Base-by-base conservation (phyloP, 2,888 invertebrate species). In the Tetanocera ferruginea region DNA sequence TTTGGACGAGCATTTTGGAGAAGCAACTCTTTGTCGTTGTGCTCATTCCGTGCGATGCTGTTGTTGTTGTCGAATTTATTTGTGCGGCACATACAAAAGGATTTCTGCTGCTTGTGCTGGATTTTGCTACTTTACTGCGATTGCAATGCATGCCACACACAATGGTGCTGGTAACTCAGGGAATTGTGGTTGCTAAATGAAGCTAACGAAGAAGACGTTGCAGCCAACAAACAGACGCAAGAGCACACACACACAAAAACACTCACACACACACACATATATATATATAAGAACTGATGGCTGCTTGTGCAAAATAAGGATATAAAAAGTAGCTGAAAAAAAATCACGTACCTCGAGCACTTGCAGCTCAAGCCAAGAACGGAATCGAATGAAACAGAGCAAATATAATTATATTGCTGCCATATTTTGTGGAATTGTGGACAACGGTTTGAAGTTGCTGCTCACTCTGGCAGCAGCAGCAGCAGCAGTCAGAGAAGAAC, bases 341-440 rank as follows among this genome's bases (percentile, higher is more conserved):
- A 23, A 34, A 34, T 9, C 49, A 49, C 37, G 60, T 62, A 43
- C 23, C 43, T 37, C 49, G 9, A 62, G 62, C 43, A 49, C 60
- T 31, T 52, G 71, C 19, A 34, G 37, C 19, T 19, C n/a, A 23
- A 9, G 14, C 19, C 51, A 25, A 51, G 31, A 74, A 43, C 74
- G 49, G 19, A 62, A 28, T 62, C 64, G 66, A 74, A 31, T 67
- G 66, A 28, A 75, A 75, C 75, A 66, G 74, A 69, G 43, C 78
- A 76, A 78, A 78, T 76, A 76, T 76, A 78, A 78, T 78, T 76
- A 78, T 76, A 78, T 78, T 76, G 49, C 71, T 71, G 78, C 67
- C 71, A 78, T 76, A 76, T 76, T 78, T 76, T 78, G 67, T 67
- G 71, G 72, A 72, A 55, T 9, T 31, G 71, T 17, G 28, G 28